Conservation (phyloP, 2,797 vertebrate species). For the Austrolebias charrua region DNA sequence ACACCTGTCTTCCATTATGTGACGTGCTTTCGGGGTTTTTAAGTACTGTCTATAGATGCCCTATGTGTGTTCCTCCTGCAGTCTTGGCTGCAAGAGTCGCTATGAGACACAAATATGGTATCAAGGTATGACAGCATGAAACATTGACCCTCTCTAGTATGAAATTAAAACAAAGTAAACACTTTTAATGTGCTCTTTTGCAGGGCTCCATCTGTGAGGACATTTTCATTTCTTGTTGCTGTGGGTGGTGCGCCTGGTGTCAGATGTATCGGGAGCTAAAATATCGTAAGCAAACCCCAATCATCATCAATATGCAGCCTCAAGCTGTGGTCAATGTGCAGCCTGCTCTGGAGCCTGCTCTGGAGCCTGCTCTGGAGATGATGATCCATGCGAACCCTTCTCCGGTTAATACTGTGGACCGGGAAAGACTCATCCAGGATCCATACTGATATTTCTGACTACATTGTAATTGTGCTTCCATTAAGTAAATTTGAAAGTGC, state of each 20-base stretch:
- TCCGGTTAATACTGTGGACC: too few species aligned
- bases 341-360: conserved; percentile 8
- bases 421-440: not conserved
- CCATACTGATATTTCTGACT: too few species aligned
- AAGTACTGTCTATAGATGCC: too few species aligned
- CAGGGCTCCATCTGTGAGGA: conserved; percentile 71
- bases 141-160: not conserved
- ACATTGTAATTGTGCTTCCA: too few species aligned
- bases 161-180: not conserved
- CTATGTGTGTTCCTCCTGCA: conserved; percentile 43
- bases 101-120: conserved; percentile 44
- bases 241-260: conserved; percentile 65
- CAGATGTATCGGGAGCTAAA: conserved; percentile 73
- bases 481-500: too few species aligned
- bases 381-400: not conserved
- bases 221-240: conserved; percentile 55
- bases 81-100: conserved; percentile 21
- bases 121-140: conserved; percentile 41
- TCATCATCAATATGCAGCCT: not conserved
- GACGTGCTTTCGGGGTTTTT: too few species aligned
- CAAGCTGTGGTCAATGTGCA: conserved; percentile 19
- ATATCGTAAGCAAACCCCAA: not conserved
- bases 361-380: too few species aligned
- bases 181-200: not conserved
- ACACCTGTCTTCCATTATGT: conserved; percentile 41